A percentile compares a stretch with the other conserved stretches of the same genome.
Conservation (phyloP, 2,797 vertebrate species). For the Ctenochaetus hawaiiensis region DNA sequence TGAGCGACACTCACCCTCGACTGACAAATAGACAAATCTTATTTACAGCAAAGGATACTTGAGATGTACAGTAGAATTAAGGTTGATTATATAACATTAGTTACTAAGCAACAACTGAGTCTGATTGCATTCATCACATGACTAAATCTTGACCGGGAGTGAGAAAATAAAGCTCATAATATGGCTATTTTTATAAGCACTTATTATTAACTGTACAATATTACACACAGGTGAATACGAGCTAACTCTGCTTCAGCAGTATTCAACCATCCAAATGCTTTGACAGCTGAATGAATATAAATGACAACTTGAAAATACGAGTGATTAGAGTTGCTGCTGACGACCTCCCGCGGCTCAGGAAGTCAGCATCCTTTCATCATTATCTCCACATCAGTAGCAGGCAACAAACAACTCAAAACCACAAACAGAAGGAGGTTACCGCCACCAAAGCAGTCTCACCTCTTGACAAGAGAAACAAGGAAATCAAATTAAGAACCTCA, state of each 20-base stretch:
- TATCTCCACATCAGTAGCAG: constrained; percentile 28
- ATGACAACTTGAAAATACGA: constrained; percentile 15
- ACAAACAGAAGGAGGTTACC: constrained; percentile 7
- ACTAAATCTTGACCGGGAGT: constrained; percentile 33
- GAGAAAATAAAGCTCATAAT: constrained; percentile 8
- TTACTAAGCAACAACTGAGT: constrained; percentile 85
- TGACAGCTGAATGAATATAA: not conserved
- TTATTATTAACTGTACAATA: constrained; percentile 40
- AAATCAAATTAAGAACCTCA: constrained; percentile 48
- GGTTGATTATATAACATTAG: constrained; percentile 71
- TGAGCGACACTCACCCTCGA: constrained; percentile 75
- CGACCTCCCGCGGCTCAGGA: constrained; percentile 38
- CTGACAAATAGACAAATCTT: constrained; percentile 78
- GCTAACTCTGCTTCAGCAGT: constrained; percentile 1
- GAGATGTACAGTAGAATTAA: constrained; percentile 81
- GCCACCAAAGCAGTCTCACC: not conserved
- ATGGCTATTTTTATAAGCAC: constrained; percentile 32
- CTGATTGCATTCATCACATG: constrained; percentile 39
- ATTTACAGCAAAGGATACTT: constrained; percentile 84
- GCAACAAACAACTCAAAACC: constrained; percentile 26
- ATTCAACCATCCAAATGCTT: not conserved
- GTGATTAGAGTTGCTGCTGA: constrained; percentile 27
- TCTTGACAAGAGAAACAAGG: constrained; percentile 3
- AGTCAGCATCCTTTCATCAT: constrained; percentile 34
- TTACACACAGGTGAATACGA: constrained; percentile 21